Evolutionary conservation across 2,113 vertebrate species (phyloP).

Genomic region (Steatornis caripensis): DNA sequence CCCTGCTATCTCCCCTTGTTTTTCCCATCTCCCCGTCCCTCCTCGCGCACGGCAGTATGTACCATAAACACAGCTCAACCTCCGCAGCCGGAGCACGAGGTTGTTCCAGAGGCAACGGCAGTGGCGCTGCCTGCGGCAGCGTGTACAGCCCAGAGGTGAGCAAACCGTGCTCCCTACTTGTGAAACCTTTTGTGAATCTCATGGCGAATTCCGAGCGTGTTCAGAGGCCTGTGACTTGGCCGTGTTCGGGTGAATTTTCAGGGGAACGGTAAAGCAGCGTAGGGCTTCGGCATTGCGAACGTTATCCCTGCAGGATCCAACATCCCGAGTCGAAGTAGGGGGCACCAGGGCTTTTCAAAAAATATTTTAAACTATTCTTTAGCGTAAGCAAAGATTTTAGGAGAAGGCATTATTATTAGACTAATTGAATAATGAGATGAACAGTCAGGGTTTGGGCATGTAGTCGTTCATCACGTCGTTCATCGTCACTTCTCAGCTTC

Average conservation of each 20-base stretch:
- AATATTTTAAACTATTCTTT: neutral
- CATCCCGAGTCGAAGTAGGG: neutral
- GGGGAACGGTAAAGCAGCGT: neutral
- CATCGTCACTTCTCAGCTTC: neutral
- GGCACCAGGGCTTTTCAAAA: fast-evolving
- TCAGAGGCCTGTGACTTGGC: neutral
- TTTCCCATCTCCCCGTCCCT: neutral
- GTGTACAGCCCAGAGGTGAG: neutral
- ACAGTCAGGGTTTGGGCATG: neutral
- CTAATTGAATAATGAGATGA: neutral
- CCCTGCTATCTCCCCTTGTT: neutral
- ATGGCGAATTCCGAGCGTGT: neutral
- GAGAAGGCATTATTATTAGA: neutral
- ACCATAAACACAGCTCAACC: neutral
- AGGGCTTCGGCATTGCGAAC: neutral
- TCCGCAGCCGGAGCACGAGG: neutral
- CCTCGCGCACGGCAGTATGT: neutral
- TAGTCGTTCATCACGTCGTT: neutral
- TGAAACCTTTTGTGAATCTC: neutral
- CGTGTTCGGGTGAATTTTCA: neutral
- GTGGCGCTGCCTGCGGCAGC: neutral
- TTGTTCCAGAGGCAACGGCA: neutral
- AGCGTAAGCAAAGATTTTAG: neutral
- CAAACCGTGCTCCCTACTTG: neutral
- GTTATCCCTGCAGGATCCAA: neutral